phyloP scores from a whole-genome alignment of 1,140 invertebrate genomes.

The Zaprionus kolodkinae region DNA sequence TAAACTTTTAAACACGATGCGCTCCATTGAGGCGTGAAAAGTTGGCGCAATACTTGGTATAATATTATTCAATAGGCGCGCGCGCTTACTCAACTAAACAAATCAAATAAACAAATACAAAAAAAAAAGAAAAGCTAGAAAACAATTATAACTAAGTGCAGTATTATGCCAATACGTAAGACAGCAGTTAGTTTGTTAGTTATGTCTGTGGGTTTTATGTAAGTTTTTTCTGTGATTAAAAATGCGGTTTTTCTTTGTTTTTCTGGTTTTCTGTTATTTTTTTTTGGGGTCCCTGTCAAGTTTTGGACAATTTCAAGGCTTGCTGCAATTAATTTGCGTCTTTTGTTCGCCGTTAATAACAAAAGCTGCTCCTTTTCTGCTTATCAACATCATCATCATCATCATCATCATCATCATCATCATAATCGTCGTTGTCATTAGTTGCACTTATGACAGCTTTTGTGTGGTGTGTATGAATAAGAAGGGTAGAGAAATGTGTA shows the following conservation, averaged over 20 bases:
- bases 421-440: constrained; percentile 41
- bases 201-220: constrained; percentile 30
- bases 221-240: constrained; percentile 61
- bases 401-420: constrained; percentile 16
- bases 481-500: background rate
- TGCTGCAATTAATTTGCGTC: constrained; percentile 49
- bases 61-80: constrained; percentile 51
- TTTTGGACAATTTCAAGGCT: constrained; percentile 69
- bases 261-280: background rate
- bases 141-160: constrained; percentile 2
- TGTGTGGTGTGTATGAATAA: background rate
- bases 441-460: constrained; percentile 42
- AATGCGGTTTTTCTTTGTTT: constrained; percentile 28
- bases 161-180: background rate
- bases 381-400: constrained; percentile 1
- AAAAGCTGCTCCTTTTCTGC: background rate
- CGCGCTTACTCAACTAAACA: constrained; percentile 60
- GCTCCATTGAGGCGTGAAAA: constrained; percentile 74
- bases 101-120: constrained; percentile 9
- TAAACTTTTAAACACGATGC: constrained; percentile 49
- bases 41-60: constrained; percentile 52
- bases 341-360: background rate
- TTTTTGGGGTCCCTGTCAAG: constrained; percentile 13
- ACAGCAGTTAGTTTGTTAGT: constrained; percentile 25
- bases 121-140: background rate